Percentiles rank a stretch among this genome's conserved stretches.
phyloP scores from a whole-genome alignment of 2,113 vertebrate species.

The Microtus pennsylvanicus region DNA sequence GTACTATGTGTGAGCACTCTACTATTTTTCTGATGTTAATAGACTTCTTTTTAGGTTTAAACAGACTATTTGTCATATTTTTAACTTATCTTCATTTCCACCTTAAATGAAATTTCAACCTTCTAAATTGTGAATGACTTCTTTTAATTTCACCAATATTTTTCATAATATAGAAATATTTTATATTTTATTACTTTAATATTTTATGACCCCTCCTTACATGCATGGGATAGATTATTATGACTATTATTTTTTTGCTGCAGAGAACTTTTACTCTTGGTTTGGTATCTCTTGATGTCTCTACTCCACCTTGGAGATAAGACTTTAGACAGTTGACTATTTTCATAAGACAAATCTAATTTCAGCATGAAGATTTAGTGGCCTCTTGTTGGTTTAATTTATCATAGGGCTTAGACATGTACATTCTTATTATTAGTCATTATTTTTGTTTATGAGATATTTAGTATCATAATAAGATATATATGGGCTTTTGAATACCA shows the following conservation, averaged over 20 bases:
- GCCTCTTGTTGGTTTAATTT: no score
- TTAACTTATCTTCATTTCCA: neutral
- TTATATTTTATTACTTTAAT: neutral
- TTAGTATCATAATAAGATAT: no score
- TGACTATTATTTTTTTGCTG: conserved; percentile 44
- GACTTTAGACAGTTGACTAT: conserved; percentile 37
- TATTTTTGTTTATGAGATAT: no score
- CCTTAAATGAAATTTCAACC: neutral
- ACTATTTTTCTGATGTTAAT: neutral
- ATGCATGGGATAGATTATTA: conserved; percentile 2
- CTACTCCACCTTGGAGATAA: neutral
- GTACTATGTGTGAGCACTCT: neutral
- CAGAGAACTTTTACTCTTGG: conserved; percentile 45
- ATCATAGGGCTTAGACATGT: no score
- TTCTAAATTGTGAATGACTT: neutral
- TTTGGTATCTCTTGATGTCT: neutral
- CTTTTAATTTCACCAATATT: neutral
- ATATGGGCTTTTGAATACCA: neutral
- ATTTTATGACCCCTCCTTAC: neutral
- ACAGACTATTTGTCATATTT: neutral
- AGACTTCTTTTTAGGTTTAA: neutral
- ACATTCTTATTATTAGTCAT: no score
- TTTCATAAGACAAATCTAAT: conserved; percentile 47
- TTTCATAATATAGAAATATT: neutral
- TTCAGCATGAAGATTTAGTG: neutral